Conservation (phyloP, 2,888 invertebrate genomes). For the Tipula helvola region DNA sequence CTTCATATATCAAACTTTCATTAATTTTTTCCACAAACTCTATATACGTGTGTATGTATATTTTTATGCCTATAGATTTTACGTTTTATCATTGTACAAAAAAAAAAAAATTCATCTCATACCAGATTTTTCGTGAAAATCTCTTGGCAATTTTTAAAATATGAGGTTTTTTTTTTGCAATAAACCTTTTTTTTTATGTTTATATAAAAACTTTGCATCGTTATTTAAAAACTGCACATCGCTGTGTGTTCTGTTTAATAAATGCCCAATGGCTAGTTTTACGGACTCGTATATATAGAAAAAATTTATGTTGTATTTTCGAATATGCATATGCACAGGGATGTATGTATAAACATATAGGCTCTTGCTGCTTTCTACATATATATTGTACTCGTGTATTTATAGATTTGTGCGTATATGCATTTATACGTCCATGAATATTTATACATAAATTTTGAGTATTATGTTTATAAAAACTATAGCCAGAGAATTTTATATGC, state of each 20-base stretch:
- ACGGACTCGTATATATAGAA: background rate
- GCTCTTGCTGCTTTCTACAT: too few relatives aligned
- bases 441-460: background rate
- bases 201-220: background rate
- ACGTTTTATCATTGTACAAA: background rate
- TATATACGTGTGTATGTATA: background rate
- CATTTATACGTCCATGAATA: background rate
- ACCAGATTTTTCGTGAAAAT: background rate
- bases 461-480: background rate
- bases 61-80: background rate
- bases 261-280: slow-evolving; percentile 4
- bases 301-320: background rate
- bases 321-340: background rate
- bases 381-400: background rate
- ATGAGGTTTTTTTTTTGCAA: background rate
- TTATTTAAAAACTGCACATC: background rate
- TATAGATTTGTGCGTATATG: background rate
- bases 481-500: background rate
- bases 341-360: background rate
- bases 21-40: background rate
- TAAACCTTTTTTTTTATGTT: background rate
- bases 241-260: background rate
- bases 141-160: background rate
- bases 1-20: background rate
- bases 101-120: background rate